Evolutionary conservation across 2,113 vertebrate species (phyloP), one percentile per base, ranked within the genome.

Genomic region (Triplophysa rosa): DNA sequence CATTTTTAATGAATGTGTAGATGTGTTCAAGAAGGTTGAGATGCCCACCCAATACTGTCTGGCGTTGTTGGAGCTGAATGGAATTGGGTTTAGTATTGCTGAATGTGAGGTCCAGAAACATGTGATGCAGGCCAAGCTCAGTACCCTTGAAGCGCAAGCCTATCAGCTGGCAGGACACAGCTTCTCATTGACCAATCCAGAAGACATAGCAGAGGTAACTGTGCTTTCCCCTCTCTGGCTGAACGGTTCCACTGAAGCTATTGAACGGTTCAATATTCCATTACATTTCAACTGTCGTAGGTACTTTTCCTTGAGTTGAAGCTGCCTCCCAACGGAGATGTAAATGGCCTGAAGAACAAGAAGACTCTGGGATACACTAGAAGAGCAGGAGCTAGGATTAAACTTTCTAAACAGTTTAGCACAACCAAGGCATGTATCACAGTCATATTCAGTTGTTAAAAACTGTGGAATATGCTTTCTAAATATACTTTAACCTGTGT

Each of bases 31-130:
- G 79, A 91, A 84, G 78, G 91, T 95, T 64, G 98, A 99, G 91
- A 99, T 99, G 97, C 97, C 95, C 0, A 94, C 89, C 1, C 98
- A 96, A 82, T 94, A 96, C 70, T 97, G 95, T 85, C 86, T 99
- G 90, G 95, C 95, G 24, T 90, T 99, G 85, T 84, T 99, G 86
- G 97, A 99, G 88, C 87, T 99, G 82, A 99, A 99, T 37, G 98
- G 98, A 58, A 89, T 99, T 1, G 98, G 98, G 33, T 99, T 99
- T 90, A 99, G 97, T 65, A 89, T 91, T 0, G 68, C 88, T 8
- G 97, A 95, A 17, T 96, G 94, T 2, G 97, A 99, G 85, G 90
- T 91, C 10, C 98, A 99, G 88, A 99, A 98, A 66, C 93, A 95
- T 2, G 89, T 98, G 67, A 95, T 99, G 96, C 94, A 98, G 84